These are phyloP conservation scores for Saxidomus purpurata DNA, from an alignment of 1,140 invertebrate species.

Conservation along the genomic window DNA sequence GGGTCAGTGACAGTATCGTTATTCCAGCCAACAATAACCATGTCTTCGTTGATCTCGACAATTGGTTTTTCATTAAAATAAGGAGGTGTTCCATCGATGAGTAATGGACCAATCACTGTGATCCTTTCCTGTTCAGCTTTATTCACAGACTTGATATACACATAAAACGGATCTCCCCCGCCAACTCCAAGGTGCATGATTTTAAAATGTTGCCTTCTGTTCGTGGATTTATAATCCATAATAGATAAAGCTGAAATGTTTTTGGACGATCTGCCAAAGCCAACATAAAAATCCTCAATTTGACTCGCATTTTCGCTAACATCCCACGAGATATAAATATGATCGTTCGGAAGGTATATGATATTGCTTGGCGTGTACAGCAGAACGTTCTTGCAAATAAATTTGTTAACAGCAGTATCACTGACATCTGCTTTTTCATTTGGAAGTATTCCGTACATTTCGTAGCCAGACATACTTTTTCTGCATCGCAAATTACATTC, in stretches of 20 bases:
- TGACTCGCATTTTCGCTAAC: slow-evolving; percentile 62
- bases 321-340: slow-evolving; percentile 55
- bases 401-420: slow-evolving; percentile 24
- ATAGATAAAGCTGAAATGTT: slow-evolving; percentile 42
- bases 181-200: slow-evolving; percentile 63
- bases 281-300: slow-evolving; percentile 67
- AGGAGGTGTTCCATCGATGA: slow-evolving; percentile 75
- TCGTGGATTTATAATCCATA: slow-evolving; percentile 38
- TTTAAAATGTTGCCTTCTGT: slow-evolving; percentile 40
- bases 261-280: slow-evolving; percentile 38
- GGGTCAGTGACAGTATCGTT: slow-evolving; percentile 63
- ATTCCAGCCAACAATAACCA: slow-evolving; percentile 64
- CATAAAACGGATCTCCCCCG: slow-evolving; percentile 65
- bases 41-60: neutral
- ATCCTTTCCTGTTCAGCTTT: slow-evolving; percentile 68
- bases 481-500: slow-evolving; percentile 21
- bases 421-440: neutral
- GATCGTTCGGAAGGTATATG: slow-evolving; percentile 66
- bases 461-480: neutral
- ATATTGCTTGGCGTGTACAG: neutral
- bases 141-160: slow-evolving; percentile 68
- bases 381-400: neutral
- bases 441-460: slow-evolving; percentile 1
- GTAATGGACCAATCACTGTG: slow-evolving; percentile 70
- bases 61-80: slow-evolving; percentile 10